Evolutionary conservation across 2,888 invertebrate species (phyloP).

Genomic region (Cryptophagus acutangulus): DNA sequence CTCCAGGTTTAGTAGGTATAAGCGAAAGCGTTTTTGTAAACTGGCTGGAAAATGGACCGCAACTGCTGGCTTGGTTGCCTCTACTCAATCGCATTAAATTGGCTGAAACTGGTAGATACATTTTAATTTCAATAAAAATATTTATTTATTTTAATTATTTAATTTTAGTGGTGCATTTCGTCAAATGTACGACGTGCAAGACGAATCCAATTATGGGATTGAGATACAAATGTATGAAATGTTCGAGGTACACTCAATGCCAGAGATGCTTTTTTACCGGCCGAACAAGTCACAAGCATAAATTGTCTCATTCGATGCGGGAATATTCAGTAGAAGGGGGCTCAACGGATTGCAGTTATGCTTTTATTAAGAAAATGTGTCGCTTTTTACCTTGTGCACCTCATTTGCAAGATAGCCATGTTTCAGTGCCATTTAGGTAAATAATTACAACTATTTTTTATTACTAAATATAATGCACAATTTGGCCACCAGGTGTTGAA

Average conservation of each 20-base stretch:
- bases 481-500: too few relatives aligned
- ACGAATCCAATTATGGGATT: slow-evolving; percentile 55
- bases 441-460: slow-evolving; percentile 11
- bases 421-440: slow-evolving; percentile 46
- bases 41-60: slow-evolving; percentile 64
- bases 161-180: slow-evolving; percentile 52
- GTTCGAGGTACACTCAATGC: slow-evolving; percentile 62
- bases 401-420: slow-evolving; percentile 21
- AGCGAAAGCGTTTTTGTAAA: slow-evolving; percentile 61
- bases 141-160: slow-evolving; percentile 7
- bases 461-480: slow-evolving; percentile 10
- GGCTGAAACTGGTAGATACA: slow-evolving; percentile 53
- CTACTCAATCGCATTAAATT: slow-evolving; percentile 58
- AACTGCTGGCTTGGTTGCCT: slow-evolving; percentile 61
- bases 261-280: slow-evolving; percentile 65
- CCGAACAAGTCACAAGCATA: slow-evolving; percentile 57
- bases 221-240: slow-evolving; percentile 61
- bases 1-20: slow-evolving; percentile 65
- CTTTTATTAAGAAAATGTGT: slow-evolving; percentile 37
- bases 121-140: too few relatives aligned
- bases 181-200: slow-evolving; percentile 60
- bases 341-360: slow-evolving; percentile 25
- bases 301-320: slow-evolving; percentile 60
- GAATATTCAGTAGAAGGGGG: slow-evolving; percentile 47
- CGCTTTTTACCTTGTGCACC: slow-evolving; percentile 35